phyloP scores from a whole-genome alignment of 2,113 vertebrate species.

The Oenanthe melanoleuca region DNA sequence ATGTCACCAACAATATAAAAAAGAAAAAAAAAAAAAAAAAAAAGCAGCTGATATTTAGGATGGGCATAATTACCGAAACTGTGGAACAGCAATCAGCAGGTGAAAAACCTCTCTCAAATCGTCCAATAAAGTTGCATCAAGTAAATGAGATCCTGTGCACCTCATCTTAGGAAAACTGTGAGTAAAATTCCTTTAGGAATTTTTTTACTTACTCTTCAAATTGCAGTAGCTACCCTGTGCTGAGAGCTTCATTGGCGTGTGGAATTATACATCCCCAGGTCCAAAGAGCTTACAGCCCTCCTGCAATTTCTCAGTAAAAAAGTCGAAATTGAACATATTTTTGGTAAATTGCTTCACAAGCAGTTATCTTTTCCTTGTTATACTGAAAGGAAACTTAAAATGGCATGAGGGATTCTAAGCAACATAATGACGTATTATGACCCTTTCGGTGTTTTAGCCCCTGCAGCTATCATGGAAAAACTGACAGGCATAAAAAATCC shows the following conservation, averaged over 20 bases:
- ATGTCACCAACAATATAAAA: background rate
- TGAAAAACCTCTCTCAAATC: background rate
- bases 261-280: background rate
- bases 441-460: background rate
- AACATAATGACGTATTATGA: background rate
- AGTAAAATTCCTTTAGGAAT: conserved; percentile 26
- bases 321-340: background rate
- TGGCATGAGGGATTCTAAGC: background rate
- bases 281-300: conserved; percentile 16
- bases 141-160: background rate
- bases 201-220: conserved; percentile 38
- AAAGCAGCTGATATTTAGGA: background rate
- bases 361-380: conserved; percentile 16
- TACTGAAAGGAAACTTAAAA: background rate
- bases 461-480: background rate
- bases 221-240: conserved; percentile 1
- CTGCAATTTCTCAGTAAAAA: background rate
- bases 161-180: background rate
- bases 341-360: conserved; percentile 18
- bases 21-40: background rate
- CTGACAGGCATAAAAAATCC: background rate
- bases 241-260: background rate
- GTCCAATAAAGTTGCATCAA: background rate
- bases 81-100: background rate
- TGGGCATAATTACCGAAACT: background rate